Evolutionary conservation across 2,888 invertebrate genomes (phyloP).

Genomic region (Ichneumon xanthorius): DNA sequence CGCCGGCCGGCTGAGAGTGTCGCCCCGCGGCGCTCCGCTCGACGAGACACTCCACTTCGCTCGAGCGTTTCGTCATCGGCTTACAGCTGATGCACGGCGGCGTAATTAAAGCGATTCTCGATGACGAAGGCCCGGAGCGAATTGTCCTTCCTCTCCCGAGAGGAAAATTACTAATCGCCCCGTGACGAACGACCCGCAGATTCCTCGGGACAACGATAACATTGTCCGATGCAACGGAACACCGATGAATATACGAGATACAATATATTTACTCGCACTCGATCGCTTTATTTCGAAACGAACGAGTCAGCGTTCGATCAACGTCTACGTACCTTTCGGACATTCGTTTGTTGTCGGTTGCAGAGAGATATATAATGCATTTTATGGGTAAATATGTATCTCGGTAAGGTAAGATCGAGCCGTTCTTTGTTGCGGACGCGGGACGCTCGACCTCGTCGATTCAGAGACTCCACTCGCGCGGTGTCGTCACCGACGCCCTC

Average conservation of each 20-base stretch:
- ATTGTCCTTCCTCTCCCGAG: constrained; percentile 4
- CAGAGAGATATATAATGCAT: neutral
- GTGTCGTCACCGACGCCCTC: constrained; percentile 72
- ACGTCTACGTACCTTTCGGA: neutral
- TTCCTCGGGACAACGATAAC: neutral
- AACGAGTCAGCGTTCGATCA: neutral
- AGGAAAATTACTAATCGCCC: neutral
- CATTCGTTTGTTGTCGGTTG: neutral
- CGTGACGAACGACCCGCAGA: neutral
- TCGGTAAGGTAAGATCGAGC: constrained; percentile 10
- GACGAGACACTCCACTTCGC: constrained; percentile 66
- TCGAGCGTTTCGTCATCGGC: constrained; percentile 67
- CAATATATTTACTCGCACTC: neutral
- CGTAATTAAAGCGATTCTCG: constrained; percentile 61
- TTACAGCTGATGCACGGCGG: constrained; percentile 61
- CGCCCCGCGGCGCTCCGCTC: constrained; percentile 42
- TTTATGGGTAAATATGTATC: constrained; percentile 3
- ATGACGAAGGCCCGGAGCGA: constrained; percentile 43
- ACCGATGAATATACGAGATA: neutral
- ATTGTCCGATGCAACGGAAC: neutral
- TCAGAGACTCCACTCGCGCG: constrained; percentile 62
- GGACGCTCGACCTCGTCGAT: constrained; percentile 25
- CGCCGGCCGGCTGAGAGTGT: constrained; percentile 62
- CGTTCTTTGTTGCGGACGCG: constrained; percentile 56
- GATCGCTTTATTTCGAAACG: neutral